Base-by-base conservation (phyloP, 2,888 invertebrate genomes). In the Cephalotes varians region DNA sequence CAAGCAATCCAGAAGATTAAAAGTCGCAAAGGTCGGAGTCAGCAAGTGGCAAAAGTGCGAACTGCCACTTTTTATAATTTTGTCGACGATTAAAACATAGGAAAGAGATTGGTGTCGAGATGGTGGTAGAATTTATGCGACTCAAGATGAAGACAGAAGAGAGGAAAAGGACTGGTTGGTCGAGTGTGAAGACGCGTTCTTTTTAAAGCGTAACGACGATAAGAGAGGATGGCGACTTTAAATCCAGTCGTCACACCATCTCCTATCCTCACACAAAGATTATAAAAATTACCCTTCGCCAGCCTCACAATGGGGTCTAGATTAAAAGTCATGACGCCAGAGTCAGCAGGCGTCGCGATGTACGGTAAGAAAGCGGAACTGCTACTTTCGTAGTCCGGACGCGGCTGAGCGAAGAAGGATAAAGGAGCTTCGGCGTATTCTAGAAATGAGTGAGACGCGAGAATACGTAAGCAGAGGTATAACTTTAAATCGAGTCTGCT, bases 291-390 rank as follows among this genome's bases (percentile, higher is more conserved):
- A 87, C 85, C 84, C 83, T 71, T 76, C 65, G 47, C 62, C 65
- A 25, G 56, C 64, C 28, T 49, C 25, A 81, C 60, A 89, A 89
- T 64, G 82, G 74, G 82, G 83, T 88, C 85, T 85, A 84, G 85
- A 89, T 90, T 89, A 90, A 90, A 90, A 89, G 87, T 89, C 90
- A 86, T 84, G 87, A 87, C 74, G 65, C 69, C 76, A 34, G 71
- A 86, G 86, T 83, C 86, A 81, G 85, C 74, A 79, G n/a, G 58
- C 56, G 65, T 62, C 44, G 60, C 64, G 56, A 54, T 54, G 85
- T 74, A 44, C 73, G 25, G 31, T 44, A 65, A 47, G 74, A 81
- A 81, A 85, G 76, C 84, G 82, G 84, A 89, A 89, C 84, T 86
- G 84, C 85, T 87, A 84, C 82, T 89, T 87, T 86, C 82, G 84